These are phyloP conservation scores for Phymorhynchus buccinoides DNA, from an alignment of 1,140 invertebrate genomes.

Conservation along the genomic window DNA sequence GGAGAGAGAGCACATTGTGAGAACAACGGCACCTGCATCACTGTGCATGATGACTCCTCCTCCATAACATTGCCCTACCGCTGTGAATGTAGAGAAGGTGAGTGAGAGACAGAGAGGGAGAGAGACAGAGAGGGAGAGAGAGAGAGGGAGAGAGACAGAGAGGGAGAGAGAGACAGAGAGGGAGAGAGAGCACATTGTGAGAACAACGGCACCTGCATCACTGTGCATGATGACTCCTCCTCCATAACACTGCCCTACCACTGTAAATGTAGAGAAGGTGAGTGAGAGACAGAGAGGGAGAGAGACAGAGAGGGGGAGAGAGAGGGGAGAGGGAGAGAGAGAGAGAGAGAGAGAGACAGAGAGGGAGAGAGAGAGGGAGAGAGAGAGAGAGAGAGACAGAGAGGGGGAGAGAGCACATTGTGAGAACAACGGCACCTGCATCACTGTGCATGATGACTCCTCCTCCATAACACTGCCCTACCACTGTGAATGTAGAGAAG, in stretches of 20 bases:
- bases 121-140: no score
- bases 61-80: background rate
- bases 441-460: background rate
- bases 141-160: no score
- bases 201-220: conserved; percentile 27
- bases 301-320: no score
- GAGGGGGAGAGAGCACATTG: no score
- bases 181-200: no score
- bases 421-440: conserved; percentile 30
- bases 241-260: background rate
- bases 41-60: background rate
- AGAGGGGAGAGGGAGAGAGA: no score
- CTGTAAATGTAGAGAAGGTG: background rate
- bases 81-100: background rate
- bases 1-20: no score
- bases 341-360: no score
- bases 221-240: background rate
- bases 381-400: no score
- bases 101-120: background rate
- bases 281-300: background rate
- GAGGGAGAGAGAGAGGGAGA: no score
- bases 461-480: background rate
- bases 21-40: conserved; percentile 34
- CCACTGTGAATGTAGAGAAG: background rate
- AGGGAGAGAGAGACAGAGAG: no score